Base-by-base conservation (phyloP, 2,113 vertebrate species). In the Chloroceryle aenea region DNA sequence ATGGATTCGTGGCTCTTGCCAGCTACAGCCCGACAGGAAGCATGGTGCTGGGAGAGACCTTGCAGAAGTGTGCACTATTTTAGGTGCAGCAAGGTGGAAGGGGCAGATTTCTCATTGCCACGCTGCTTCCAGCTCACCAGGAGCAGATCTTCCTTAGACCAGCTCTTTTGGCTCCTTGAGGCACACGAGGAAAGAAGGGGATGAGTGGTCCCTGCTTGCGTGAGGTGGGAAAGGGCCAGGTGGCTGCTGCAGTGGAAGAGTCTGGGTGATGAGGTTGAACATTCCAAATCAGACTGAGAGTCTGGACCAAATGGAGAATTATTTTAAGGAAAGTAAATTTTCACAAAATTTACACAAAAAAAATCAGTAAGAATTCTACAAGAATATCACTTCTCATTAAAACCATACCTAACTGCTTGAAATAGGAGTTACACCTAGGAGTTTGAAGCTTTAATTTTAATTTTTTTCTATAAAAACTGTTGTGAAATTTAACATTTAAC, bases 151-250 rank as follows among this genome's bases (percentile, higher is more conserved):
- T 89, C 92, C 91, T 87, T 74, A 91, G 64, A 5, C 26, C 20
- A 50, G 52, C 68, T 96, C n/a, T 90, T 96, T 94, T 36, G 63
- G 83, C 94, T 86, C 69, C 80, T 58, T 50, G 80, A 86, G 86
- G 72, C 91, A 74, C 47, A 36, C 64, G 15, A 8, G 87, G 50
- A 43, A 73, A 62, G 50, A 80, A 88, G n/a, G 34, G 78, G 52
- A 78, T 81, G 85, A 90, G 73, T 69, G 86, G 73, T 86, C 59
- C 45, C 73, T 86, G 83, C 79, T 86, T 83, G 80, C 3, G 0
- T 71, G 45, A 86, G 84, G 89, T 90, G 84, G 87, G 93, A 77
- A 36, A 5, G 2, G 48, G 59, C 80, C 95, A 95, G 87, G 88
- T 90, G 91, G 96, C 45, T 94, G 84, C 68, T 84, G 25, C 19